Evolutionary conservation across 92 coral and sea anemone genomes (phyloP), one percentile per base, ranked within the genome.

Genomic region (Epizoanthus fatuus): DNA sequence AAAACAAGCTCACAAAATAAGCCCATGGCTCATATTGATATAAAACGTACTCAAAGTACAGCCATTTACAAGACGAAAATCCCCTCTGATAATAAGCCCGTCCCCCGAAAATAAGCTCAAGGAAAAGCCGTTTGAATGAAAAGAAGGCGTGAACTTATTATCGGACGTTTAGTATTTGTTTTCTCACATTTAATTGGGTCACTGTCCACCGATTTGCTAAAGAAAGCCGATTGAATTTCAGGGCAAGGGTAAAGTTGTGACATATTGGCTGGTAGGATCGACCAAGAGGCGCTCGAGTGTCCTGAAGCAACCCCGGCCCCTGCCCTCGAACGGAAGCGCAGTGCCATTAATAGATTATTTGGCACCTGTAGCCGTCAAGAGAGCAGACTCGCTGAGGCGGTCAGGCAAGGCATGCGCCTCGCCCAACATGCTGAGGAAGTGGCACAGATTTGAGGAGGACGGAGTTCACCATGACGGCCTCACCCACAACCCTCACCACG

Each of bases 181-280:
- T 4, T 44, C 49, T 29, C 49, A 5, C 49, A 44, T 44, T 44
- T 44, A 44, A 44, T 44, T 44, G 1, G 8, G 1, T 44, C 49
- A 6, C 8, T 44, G 8, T 44, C 49, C 49, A 44, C 7, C 49
- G 49, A 44, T 44, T 44, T 44, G 6, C 49, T 44, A 44, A 44
- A 44, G 49, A 44, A 44, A 44, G 49, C 7, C 47, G 47, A 49
- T 55, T 57, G 2, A 9, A 44, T 80, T 74, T 19, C 89, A 94
- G 98, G 98, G 98, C 3, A 94, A 94, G 86, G 98, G 98, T 1
- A 92, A 88, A 44, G 93, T 95, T 6, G 69, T 87, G 57, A 94
- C 98, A 20, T 94, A 94, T 80, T 94, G 98, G 98, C 75, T 94
- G 17, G 83, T 92, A 25, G 91, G 86, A 55, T 91, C 98, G 7